Conservation (phyloP, 2,113 vertebrate genomes). For the Zosterops japonicus region DNA sequence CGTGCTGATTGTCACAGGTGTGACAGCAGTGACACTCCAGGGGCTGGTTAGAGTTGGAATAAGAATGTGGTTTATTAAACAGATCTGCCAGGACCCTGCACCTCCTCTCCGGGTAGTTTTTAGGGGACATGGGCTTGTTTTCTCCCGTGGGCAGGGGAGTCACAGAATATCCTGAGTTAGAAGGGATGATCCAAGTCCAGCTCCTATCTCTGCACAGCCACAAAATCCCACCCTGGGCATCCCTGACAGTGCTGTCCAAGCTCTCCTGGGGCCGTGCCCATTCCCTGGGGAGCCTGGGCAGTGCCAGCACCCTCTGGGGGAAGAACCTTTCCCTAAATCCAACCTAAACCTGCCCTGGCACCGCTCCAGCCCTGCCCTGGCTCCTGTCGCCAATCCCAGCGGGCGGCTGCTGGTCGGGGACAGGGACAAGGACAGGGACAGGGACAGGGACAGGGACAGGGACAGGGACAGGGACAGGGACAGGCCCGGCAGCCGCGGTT, state of each 20-base stretch:
- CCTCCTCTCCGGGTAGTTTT: accelerated
- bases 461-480: not conserved
- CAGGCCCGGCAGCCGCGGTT: not conserved
- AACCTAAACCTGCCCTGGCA: accelerated
- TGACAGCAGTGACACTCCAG: accelerated
- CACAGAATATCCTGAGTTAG: not conserved
- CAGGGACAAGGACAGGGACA: not conserved
- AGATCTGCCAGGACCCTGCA: not conserved
- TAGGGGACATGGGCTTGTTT: not conserved
- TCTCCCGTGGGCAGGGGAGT: not conserved
- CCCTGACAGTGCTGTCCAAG: accelerated
- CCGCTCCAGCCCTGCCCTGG: not conserved
- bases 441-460: not conserved
- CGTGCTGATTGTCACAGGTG: accelerated
- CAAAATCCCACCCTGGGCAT: not conserved
- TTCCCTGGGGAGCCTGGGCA: not conserved
- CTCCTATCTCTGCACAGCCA: not conserved
- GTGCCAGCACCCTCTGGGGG: not conserved
- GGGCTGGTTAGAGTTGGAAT: accelerated
- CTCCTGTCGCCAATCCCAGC: not conserved
- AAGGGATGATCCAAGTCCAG: not conserved
- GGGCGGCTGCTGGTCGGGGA: not conserved
- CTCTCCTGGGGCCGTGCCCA: not conserved
- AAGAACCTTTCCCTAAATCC: not conserved
- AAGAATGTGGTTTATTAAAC: accelerated